phyloP scores from a whole-genome alignment of 2,113 vertebrate genomes.

The Notothenia coriiceps region DNA sequence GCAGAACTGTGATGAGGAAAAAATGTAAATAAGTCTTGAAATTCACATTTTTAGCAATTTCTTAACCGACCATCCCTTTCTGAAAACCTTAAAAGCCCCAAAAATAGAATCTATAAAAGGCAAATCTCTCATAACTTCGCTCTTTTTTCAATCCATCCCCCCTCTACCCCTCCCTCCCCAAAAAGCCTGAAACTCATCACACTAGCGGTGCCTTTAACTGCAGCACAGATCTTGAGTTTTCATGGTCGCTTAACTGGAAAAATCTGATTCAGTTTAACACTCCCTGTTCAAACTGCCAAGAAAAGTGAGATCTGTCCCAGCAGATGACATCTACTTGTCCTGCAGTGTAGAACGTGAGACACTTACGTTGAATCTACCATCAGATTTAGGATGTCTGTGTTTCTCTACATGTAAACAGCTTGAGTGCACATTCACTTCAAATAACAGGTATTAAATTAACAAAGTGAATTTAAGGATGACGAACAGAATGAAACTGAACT shows the following conservation, averaged over 20 bases:
- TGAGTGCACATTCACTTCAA: constrained; percentile 72
- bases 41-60: constrained; percentile 74
- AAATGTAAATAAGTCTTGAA: constrained; percentile 77
- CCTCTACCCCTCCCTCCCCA: not conserved
- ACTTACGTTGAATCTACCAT: constrained; percentile 53
- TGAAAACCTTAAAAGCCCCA: constrained; percentile 70
- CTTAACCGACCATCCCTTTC: constrained; percentile 68
- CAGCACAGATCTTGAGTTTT: constrained; percentile 55
- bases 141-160: constrained; percentile 28
- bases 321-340: constrained; percentile 38
- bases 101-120: constrained; percentile 83
- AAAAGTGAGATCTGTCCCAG: constrained; percentile 28
- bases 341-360: constrained; percentile 45
- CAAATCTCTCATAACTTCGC: constrained; percentile 67
- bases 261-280: constrained; percentile 49
- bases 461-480: constrained; percentile 41
- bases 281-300: constrained; percentile 38
- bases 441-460: constrained; percentile 66
- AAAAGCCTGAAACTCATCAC: constrained; percentile 47
- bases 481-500: constrained; percentile 34
- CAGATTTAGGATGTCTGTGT: constrained; percentile 46
- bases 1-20: constrained; percentile 80
- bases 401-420: constrained; percentile 77
- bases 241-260: constrained; percentile 52
- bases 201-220: constrained; percentile 40